Evolutionary conservation across 2,888 invertebrate species (phyloP), one percentile per base, ranked within the genome.

Genomic region (Rhaphigaster nebulosa): DNA sequence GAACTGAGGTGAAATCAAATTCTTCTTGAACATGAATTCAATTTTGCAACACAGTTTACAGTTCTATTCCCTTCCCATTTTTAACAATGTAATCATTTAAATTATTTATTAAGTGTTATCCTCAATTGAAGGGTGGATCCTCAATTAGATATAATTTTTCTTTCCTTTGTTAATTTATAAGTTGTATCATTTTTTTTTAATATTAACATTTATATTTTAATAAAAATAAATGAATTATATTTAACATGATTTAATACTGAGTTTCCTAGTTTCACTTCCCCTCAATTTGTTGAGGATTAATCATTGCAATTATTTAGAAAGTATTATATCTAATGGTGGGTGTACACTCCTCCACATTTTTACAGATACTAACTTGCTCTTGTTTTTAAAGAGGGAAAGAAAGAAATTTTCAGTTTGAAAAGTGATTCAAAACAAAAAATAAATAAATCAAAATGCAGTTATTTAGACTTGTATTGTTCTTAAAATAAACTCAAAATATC

Each of bases 291-390:
- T 65, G 29, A 34, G 15, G 18, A 15, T 65, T 65, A 65, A 65
- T 65, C 65, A 65, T 65, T 65, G 65, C 29, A 65, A 65, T 65
- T 65, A 65, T 65, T 65, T 65, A 65, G 65, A 65, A 65, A 65
- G 65, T 65, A 65, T 65, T 65, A 34, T 34, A 18, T 34, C 2
- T 65, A 65, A 29, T 65, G 65, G 65, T 65, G 65, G 65, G 29
- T 65, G 29, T 65, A 15, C 29, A 29, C 29, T 34, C 29, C 65
- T 65, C 5, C 56, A 26, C 1, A 29, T 29, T 65, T 65, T 65
- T 34, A 10, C 18, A 18, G 29, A 65, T 65, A n/a, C 34, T 29
- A 0, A 15, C 15, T 18, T 65, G 65, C 34, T 65, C 29, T 3
- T 29, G 23, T 34, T 65, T 65, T 29, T 65, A n/a, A 60, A 29